Base-by-base conservation (phyloP, 1,140 invertebrate genomes). In the Hirudo medicinalis region DNA sequence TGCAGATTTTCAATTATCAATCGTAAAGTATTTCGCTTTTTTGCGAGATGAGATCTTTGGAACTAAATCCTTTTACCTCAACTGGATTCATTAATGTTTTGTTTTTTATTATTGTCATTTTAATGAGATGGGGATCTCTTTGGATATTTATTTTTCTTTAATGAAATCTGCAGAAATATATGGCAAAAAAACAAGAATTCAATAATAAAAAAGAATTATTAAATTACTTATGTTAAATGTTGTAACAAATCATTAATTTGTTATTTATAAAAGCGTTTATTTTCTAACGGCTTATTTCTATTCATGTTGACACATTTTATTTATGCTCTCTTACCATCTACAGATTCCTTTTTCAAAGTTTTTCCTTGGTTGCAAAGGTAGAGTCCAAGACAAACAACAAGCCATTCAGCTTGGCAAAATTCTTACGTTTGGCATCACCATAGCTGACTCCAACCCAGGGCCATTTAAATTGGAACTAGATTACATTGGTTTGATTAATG, bases 271-370 rank as follows among this genome's bases (percentile, higher is more conserved):
- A 15, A 57, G 60, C 6, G 25, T 20, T 55, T 40, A 25, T 32
- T 69, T 15, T 20, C 19, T 71, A 15, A 32, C 8, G 9, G 43
- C 43, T 49, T 53, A 20, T 22, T 43, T 22, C 36, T 17, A 29
- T 20, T 72, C 4, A 27, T 20, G 40, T n/a, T n/a, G n/a, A n/a
- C n/a, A n/a, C n/a, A n/a, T n/a, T 72, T 43, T 43, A 20, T 54
- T 69, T 43, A 19, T 8, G 5, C 6, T 8, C 72, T n/a, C n/a
- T 72, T n/a, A 22, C 8, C 9, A 66, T 72, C 79, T 80, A 22
- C 82, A 90, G 88, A 91, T 98, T 78, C 95, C 95, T 25, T 94
- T 98, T 84, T 93, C 92, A 8, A 95, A 94, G 82, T 97, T 97
- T 80, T 87, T 91, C 71, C 81, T 92, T 20, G 83, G 85, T 9